Conservation (phyloP, 2,113 vertebrate species). For the Ranitomeya imitator region DNA sequence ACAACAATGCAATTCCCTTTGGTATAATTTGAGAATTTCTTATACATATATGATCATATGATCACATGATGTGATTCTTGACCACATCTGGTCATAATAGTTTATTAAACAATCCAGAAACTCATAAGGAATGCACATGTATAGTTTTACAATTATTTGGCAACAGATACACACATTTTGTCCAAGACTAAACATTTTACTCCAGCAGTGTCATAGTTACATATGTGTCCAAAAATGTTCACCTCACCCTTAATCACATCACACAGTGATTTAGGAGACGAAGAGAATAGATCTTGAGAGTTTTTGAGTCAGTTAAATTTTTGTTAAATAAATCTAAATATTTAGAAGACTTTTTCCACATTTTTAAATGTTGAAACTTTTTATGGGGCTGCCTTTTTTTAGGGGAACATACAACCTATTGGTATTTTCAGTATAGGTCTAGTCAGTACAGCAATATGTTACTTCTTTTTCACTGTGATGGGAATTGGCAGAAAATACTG, state of each 20-base stretch:
- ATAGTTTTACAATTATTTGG: slow-evolving; percentile 34
- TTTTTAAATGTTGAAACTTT: no score
- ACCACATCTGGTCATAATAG: slow-evolving; percentile 8
- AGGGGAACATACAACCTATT: no score
- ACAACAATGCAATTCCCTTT: neutral
- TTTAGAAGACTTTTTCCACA: neutral
- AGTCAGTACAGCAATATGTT: neutral
- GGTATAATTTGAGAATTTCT: neutral
- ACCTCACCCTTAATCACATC: slow-evolving; percentile 3
- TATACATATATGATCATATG: neutral
- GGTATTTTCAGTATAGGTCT: no score
- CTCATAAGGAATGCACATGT: slow-evolving; percentile 37
- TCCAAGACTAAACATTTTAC: slow-evolving; percentile 24
- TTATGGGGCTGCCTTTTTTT: no score
- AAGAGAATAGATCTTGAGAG: neutral
- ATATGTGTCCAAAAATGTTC: slow-evolving; percentile 22
- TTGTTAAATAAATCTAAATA: neutral
- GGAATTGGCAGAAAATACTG: no score
- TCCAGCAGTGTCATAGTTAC: slow-evolving; percentile 24
- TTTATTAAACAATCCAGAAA: neutral
- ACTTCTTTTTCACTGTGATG: no score
- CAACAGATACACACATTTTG: neutral
- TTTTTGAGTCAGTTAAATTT: neutral
- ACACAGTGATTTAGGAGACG: neutral
- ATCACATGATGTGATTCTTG: neutral